Percentiles rank a stretch among this genome's conserved stretches.
These are phyloP conservation scores for Ctenopoma kingsleyae DNA, from an alignment of 2,797 vertebrate genomes.

Conservation along the genomic window DNA sequence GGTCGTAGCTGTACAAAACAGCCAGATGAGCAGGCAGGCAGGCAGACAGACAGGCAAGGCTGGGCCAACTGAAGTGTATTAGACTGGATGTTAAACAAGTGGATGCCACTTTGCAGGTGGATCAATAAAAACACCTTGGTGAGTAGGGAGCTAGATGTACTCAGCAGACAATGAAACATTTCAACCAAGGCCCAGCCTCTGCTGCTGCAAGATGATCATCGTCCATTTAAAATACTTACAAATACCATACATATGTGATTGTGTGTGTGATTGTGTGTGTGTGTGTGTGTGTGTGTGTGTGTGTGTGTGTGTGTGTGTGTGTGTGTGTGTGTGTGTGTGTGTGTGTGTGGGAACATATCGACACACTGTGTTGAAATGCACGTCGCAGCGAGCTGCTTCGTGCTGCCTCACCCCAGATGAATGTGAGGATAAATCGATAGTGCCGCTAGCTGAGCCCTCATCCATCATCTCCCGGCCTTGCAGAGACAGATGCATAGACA, in stretches of 20 bases:
- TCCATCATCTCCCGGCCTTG: conserved; percentile 75
- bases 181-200: conserved; percentile 37
- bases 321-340: conserved; percentile 15
- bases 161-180: conserved; percentile 64
- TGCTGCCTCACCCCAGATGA: conserved; percentile 62
- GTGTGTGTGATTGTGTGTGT: not conserved
- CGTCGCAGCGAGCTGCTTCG: conserved; percentile 3
- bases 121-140: conserved; percentile 72
- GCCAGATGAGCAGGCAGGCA: not conserved
- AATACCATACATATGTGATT: conserved; percentile 11
- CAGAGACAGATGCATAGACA: conserved; percentile 51
- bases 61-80: conserved; percentile 60
- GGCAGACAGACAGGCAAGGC: conserved; percentile 32
- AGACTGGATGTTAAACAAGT: conserved; percentile 78
- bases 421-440: conserved; percentile 81
- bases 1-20: conserved; percentile 34
- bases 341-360: conserved; percentile 9
- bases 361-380: conserved; percentile 56
- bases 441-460: conserved; percentile 64
- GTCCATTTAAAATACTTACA: conserved; percentile 46
- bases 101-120: conserved; percentile 65
- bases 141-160: conserved; percentile 43
- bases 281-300: conserved; percentile 12
- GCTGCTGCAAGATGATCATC: conserved; percentile 39
- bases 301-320: conserved; percentile 13